These are phyloP conservation scores for Cryptus viduatorius DNA, from an alignment of 2,888 invertebrate species.

Conservation along the genomic window DNA sequence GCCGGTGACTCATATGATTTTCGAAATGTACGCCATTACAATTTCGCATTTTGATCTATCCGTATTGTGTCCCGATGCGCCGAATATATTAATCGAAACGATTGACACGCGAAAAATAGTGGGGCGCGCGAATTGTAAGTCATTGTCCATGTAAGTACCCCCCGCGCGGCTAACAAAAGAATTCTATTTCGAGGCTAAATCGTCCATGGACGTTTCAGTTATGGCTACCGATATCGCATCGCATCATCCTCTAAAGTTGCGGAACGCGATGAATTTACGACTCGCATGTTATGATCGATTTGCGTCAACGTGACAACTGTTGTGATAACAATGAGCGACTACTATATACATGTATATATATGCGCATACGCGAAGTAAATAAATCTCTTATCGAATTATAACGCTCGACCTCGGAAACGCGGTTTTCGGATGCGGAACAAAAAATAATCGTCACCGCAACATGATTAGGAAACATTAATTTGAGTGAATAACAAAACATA, in stretches of 20 bases:
- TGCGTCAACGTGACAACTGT: constrained; percentile 65
- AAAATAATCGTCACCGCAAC: background rate
- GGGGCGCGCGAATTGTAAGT: constrained; percentile 62
- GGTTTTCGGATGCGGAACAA: background rate
- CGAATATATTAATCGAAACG: constrained; percentile 34
- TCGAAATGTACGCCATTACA: constrained; percentile 12
- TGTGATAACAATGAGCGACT: constrained; percentile 48
- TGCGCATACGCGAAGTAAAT: too few species aligned
- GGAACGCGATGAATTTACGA: constrained; percentile 37
- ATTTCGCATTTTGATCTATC: constrained; percentile 4
- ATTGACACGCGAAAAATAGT: constrained; percentile 23
- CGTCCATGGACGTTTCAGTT: constrained; percentile 61
- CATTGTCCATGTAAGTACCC: constrained; percentile 58
- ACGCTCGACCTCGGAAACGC: too few species aligned
- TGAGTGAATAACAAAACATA: constrained; percentile 1
- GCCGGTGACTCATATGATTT: constrained; percentile 53
- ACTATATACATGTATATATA: background rate
- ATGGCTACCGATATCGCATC: constrained; percentile 11
- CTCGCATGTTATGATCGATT: constrained; percentile 59
- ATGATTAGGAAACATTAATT: background rate
- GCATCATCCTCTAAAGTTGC: constrained; percentile 29
- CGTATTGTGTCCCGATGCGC: background rate
- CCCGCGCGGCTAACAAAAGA: constrained; percentile 38
- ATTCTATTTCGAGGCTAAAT: constrained; percentile 56
- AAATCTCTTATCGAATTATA: too few species aligned